These are phyloP conservation scores for Yponomeuta evonymella DNA, from an alignment of 2,888 invertebrate genomes.

Conservation along the genomic window DNA sequence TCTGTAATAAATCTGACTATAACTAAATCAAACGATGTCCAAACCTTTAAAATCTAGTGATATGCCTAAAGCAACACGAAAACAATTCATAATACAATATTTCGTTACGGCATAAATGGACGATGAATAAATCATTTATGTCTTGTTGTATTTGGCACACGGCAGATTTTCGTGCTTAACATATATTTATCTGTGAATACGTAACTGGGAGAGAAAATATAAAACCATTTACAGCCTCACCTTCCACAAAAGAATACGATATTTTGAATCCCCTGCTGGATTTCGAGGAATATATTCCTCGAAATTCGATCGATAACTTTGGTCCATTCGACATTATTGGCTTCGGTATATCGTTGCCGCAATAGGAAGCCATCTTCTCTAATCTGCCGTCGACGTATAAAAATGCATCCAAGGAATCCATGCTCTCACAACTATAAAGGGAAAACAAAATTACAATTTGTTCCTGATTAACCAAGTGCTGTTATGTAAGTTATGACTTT, in stretches of 20 bases:
- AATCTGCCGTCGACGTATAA: slow-evolving; percentile 89
- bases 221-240: slow-evolving; percentile 68
- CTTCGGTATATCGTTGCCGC: slow-evolving; percentile 87
- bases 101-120: slow-evolving; percentile 4
- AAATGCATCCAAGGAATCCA: slow-evolving; percentile 86
- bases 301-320: slow-evolving; percentile 88
- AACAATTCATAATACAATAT: not conserved
- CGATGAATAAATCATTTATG: not conserved
- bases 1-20: not conserved
- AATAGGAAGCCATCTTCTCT: slow-evolving; percentile 92
- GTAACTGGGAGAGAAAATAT: slow-evolving; percentile 7
- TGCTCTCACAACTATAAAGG: slow-evolving; percentile 83
- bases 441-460: not conserved
- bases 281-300: slow-evolving; percentile 84
- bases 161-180: not conserved
- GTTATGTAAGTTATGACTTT: too few species aligned
- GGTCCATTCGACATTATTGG: slow-evolving; percentile 96
- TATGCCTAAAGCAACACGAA: not conserved
- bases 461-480: too few species aligned
- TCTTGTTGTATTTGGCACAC: slow-evolving; percentile 1
- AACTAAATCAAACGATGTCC: not conserved
- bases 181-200: slow-evolving; percentile 4
- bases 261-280: slow-evolving; percentile 91
- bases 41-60: not conserved
- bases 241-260: slow-evolving; percentile 90